phyloP scores from a whole-genome alignment of 23 tunicate genomes.

The Trididemnum clinides region DNA sequence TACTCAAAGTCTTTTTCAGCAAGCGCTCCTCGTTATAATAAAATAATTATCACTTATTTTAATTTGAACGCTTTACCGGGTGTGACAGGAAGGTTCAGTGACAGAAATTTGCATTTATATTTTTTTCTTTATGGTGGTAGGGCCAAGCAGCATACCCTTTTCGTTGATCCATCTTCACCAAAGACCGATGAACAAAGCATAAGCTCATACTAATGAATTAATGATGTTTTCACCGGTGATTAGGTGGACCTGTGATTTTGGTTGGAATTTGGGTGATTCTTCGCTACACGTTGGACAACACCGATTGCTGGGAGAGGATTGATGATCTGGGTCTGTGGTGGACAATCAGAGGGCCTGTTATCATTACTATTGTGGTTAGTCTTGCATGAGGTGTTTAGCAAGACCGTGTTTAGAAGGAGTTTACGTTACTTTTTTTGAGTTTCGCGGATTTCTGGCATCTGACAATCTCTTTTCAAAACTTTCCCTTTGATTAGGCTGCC shows the following conservation, averaged over 20 bases:
- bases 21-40: too few species aligned
- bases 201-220: too few species aligned
- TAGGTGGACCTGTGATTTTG: slow-evolving; percentile 85
- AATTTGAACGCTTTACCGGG: neutral
- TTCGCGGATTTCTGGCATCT: too few species aligned
- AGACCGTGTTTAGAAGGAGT: neutral
- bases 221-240: neutral
- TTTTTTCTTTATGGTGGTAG: too few species aligned
- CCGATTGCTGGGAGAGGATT: slow-evolving; percentile 72
- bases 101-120: too few species aligned
- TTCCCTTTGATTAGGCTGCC: too few species aligned
- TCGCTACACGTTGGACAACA: slow-evolving; percentile 45
- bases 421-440: neutral
- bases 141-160: too few species aligned
- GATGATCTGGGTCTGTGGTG: slow-evolving; percentile 56
- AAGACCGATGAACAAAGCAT: too few species aligned
- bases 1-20: too few species aligned
- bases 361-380: slow-evolving; percentile 78
- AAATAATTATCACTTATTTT: neutral
- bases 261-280: slow-evolving; percentile 65
- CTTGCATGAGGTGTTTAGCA: neutral
- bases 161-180: too few species aligned
- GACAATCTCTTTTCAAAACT: too few species aligned
- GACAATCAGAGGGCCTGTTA: slow-evolving; percentile 58
- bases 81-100: too few species aligned